Evolutionary conservation across 2,888 invertebrate species (phyloP), one percentile per base, ranked within the genome.

Genomic region (Dynastes grantii): DNA sequence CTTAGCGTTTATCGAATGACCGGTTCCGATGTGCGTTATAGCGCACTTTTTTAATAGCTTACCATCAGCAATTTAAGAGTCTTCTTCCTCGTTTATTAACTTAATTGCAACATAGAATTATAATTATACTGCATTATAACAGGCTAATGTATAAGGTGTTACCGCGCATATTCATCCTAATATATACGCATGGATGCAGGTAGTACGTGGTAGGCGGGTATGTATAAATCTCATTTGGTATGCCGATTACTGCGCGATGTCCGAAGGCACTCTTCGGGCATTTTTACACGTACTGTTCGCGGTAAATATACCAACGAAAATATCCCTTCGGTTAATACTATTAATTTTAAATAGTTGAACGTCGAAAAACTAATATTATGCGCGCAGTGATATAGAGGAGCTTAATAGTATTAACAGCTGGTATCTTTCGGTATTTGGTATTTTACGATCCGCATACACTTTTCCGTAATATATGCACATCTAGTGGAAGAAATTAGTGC

Each of bases 311-410:
- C 16, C 49, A 22, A 22, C 9, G 13, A 67, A 45, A 8, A 8
- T 45, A 45, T 49, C 67, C 49, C 49, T 27, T 40, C 67, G 16
- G 49, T 22, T 67, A 67, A 67, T 67, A 49, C 45, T 45, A 67
- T 67, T 67, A 67, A 67, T 67, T 67, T 49, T 45, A 67, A 67
- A 67, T 67, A 67, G 45, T 67, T 67, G 67, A 67, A 16, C 16
- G 67, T 49, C 67, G 49, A 67, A 67, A 67, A 67, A 51, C 67
- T 45, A 67, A 67, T 67, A 67, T 22, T 27, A 22, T 67, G 22
- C 40, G 64, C 64, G 2, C 53, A 16, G 4, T n/a, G 5, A n/a
- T n/a, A 16, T n/a, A 58, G 55, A 58, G 55, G 22, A 55, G 22
- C 55, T 22, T 55, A 16, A 55, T 55, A 55, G n/a, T 32, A 16